Percentiles rank a stretch among this genome's conserved stretches.
These are phyloP conservation scores for Centrocercus urophasianus DNA, from an alignment of 2,113 vertebrate species.

Conservation along the genomic window DNA sequence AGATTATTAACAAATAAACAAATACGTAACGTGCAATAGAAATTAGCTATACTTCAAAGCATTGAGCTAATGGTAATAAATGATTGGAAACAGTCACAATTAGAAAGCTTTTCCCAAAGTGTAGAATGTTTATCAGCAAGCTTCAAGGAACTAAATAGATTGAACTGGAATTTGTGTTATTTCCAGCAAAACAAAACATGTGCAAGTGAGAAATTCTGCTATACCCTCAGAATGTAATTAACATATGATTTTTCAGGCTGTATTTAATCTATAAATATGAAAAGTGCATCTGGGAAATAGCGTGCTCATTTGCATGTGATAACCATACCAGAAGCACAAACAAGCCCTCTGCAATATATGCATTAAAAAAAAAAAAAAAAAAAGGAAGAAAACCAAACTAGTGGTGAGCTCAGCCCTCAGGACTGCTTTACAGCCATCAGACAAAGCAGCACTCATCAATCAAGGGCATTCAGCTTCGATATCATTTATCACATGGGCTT, in stretches of 20 bases:
- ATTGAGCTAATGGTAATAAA: background rate
- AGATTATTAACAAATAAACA: background rate
- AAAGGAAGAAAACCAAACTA: background rate
- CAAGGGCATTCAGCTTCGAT: background rate
- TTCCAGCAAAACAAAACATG: conserved; percentile 58
- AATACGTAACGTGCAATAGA: rapidly evolving
- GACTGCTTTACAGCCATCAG: background rate
- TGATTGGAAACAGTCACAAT: background rate
- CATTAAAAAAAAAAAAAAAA: background rate
- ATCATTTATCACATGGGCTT: background rate
- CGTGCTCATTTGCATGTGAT: conserved; percentile 40
- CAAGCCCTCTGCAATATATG: background rate
- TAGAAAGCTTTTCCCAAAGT: conserved; percentile 1
- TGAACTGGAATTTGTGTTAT: conserved; percentile 12
- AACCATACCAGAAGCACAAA: conserved; percentile 5
- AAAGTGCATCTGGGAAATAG: conserved; percentile 43
- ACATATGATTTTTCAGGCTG: conserved; percentile 24
- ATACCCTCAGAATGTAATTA: conserved; percentile 34
- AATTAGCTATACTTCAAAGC: background rate
- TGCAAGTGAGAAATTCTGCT: conserved; percentile 21
- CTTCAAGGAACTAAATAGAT: background rate
- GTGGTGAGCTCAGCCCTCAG: background rate
- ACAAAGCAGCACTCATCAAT: background rate
- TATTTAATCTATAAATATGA: conserved; percentile 41
- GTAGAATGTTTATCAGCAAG: background rate